Conservation (phyloP, 2,888 invertebrate genomes). For the Drosophila mimetica region DNA sequence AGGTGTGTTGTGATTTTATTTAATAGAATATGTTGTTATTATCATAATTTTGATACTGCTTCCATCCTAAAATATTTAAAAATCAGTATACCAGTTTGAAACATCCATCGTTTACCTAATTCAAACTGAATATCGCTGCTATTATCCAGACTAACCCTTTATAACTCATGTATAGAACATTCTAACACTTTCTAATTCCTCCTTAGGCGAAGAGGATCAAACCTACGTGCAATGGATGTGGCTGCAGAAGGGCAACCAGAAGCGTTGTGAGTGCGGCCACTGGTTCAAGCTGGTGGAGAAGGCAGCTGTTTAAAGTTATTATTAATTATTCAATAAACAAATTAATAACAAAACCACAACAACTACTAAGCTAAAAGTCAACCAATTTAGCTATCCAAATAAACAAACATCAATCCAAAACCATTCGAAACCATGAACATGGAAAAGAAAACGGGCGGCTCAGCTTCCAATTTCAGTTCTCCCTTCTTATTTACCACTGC, state of each 20-base stretch:
- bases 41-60: too few relatives aligned
- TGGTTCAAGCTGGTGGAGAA: conserved; percentile 97
- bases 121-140: too few relatives aligned
- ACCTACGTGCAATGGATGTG: conserved; percentile 97
- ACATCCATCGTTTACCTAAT: too few relatives aligned
- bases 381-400: conserved; percentile 74
- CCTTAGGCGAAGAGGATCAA: conserved; percentile 93
- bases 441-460: conserved; percentile 28
- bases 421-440: conserved; percentile 34
- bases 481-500: conserved; percentile 10
- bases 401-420: conserved; percentile 66
- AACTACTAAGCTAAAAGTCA: conserved; percentile 81
- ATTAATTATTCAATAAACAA: conserved; percentile 74
- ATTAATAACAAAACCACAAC: conserved; percentile 68
- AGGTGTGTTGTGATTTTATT: too few relatives aligned
- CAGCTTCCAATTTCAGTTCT: conserved; percentile 38
- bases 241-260: conserved; percentile 94
- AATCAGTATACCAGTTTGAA: too few relatives aligned
- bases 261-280: conserved; percentile 97
- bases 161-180: not conserved
- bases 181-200: not conserved
- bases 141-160: not conserved
- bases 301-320: conserved; percentile 87
- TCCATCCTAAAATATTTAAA: too few relatives aligned
- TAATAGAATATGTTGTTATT: too few relatives aligned